phyloP scores from a whole-genome alignment of 2,888 invertebrate species.

The Chloromyia formosa region DNA sequence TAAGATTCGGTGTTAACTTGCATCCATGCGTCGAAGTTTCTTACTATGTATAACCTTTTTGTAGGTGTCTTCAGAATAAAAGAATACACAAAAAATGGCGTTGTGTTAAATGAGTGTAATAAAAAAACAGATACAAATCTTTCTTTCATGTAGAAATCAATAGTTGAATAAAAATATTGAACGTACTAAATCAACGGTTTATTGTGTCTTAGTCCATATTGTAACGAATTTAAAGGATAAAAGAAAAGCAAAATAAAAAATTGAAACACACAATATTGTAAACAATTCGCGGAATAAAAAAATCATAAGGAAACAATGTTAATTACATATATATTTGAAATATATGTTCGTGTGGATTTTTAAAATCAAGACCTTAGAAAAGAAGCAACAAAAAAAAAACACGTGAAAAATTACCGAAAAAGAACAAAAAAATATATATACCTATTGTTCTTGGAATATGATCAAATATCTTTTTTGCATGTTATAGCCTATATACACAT shows the following conservation, averaged over 20 bases:
- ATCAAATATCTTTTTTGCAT: constrained; percentile 42
- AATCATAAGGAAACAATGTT: constrained; percentile 34
- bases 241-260: constrained; percentile 49
- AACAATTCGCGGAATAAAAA: not conserved
- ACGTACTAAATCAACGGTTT: constrained; percentile 51
- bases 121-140: constrained; percentile 42
- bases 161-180: constrained; percentile 48
- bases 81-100: constrained; percentile 23
- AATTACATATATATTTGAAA: constrained; percentile 36
- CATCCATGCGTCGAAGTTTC: too few relatives aligned
- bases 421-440: not conserved
- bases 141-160: constrained; percentile 44
- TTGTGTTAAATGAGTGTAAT: constrained; percentile 45
- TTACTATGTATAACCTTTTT: too few relatives aligned
- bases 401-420: not conserved
- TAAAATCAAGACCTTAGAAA: not conserved
- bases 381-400: not conserved
- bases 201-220: constrained; percentile 65
- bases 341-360: constrained; percentile 34
- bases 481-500: constrained; percentile 43
- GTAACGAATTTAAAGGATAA: constrained; percentile 61
- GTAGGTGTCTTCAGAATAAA: not conserved
- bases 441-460: constrained; percentile 39
- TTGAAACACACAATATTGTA: constrained; percentile 16
- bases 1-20: too few relatives aligned